Percentiles rank a stretch among this genome's conserved stretches.
These are phyloP conservation scores for Sander vitreus DNA, from an alignment of 2,113 vertebrate genomes.

Conservation along the genomic window DNA sequence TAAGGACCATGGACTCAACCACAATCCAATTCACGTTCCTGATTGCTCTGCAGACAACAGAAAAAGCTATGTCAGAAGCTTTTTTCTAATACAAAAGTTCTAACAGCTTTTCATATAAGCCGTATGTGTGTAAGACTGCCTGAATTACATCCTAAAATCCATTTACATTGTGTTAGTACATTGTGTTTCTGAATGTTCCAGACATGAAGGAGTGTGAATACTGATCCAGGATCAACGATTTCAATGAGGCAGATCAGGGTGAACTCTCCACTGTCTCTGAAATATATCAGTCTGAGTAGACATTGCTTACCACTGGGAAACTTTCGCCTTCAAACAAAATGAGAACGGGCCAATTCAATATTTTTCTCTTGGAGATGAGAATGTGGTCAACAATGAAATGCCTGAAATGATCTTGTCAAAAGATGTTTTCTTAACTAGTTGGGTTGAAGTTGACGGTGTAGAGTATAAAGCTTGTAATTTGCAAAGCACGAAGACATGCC, in stretches of 20 bases:
- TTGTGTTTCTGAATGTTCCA: constrained; percentile 41
- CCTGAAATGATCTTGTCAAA: constrained; percentile 8
- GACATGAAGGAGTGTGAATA: neutral
- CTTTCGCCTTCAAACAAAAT: constrained; percentile 1
- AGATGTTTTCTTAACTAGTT: constrained; percentile 18
- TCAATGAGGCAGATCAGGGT: constrained; percentile 12
- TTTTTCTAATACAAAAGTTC: constrained; percentile 37
- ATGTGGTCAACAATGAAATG: constrained; percentile 30
- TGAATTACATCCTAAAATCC: constrained; percentile 41
- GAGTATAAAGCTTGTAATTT: constrained; percentile 30
- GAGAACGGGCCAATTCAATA: constrained; percentile 14
- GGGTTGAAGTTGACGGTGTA: constrained; percentile 18
- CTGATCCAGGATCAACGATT: constrained; percentile 24
- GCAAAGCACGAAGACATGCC: constrained; percentile 13
- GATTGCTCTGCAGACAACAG: constrained; percentile 41
- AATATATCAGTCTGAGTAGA: constrained; percentile 23
- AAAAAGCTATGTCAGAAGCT: constrained; percentile 43
- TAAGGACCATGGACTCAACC: constrained; percentile 62
- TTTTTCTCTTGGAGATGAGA: neutral
- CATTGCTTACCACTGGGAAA: constrained; percentile 18
- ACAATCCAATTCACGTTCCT: constrained; percentile 56
- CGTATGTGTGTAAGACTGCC: constrained; percentile 22
- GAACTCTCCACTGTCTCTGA: constrained; percentile 18
- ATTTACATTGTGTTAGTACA: constrained; percentile 47
- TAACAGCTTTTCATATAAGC: constrained; percentile 49